Conservation (phyloP, 2,888 invertebrate species). For the Scelioninae gen. 2 region DNA sequence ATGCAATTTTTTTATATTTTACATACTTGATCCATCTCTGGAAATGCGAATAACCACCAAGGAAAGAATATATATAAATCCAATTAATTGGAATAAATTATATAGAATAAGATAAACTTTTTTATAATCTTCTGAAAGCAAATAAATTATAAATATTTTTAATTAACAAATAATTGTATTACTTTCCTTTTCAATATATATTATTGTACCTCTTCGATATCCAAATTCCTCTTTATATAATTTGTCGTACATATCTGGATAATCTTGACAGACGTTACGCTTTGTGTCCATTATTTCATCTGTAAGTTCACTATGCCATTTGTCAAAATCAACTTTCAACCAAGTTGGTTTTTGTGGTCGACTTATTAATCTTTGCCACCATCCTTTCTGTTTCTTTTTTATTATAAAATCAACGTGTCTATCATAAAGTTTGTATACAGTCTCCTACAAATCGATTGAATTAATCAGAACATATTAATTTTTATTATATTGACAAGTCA, state of each 20-base stretch:
- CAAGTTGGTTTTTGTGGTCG: conserved; percentile 91
- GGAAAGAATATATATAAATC: conserved; percentile 85
- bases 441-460: conserved; percentile 75
- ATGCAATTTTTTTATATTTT: conserved; percentile 15
- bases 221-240: conserved; percentile 87
- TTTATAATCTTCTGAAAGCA: conserved; percentile 83
- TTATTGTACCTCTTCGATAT: conserved; percentile 81
- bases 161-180: too few relatives aligned
- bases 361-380: conserved; percentile 91
- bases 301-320: conserved; percentile 89
- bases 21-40: conserved; percentile 82
- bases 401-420: conserved; percentile 86
- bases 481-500: too few relatives aligned
- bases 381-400: conserved; percentile 81
- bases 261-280: conserved; percentile 85
- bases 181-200: too few relatives aligned
- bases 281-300: conserved; percentile 78
- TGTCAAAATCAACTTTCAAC: conserved; percentile 95
- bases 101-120: conserved; percentile 91
- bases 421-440: conserved; percentile 81
- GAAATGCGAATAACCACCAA: conserved; percentile 86
- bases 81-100: conserved; percentile 92
- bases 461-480: too few relatives aligned
- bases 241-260: conserved; percentile 84
- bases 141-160: not conserved